Percentiles rank a stretch among this genome's conserved stretches.
These are phyloP conservation scores for Pinctada fucata DNA, from an alignment of 2,888 invertebrate species.

Conservation along the genomic window DNA sequence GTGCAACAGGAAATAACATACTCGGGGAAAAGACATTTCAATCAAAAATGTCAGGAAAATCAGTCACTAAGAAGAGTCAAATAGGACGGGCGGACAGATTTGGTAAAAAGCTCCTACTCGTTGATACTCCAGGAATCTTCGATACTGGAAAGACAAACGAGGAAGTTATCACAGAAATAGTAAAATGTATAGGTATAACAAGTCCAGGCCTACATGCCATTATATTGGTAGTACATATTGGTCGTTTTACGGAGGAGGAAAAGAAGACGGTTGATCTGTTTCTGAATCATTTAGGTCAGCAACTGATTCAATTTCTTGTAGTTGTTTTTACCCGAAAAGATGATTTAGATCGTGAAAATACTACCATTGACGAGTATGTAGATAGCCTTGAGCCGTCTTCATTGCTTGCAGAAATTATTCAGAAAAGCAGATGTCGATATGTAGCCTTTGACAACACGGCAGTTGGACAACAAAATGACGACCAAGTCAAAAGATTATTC, in stretches of 20 bases:
- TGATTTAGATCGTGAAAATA: slow-evolving; percentile 21
- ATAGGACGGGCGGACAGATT: not conserved
- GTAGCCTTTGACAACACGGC: slow-evolving; percentile 8
- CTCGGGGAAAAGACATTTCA: slow-evolving; percentile 31
- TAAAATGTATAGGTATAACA: slow-evolving; percentile 38
- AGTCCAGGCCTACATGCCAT: slow-evolving; percentile 44
- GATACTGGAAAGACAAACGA: slow-evolving; percentile 38
- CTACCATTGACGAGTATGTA: not conserved
- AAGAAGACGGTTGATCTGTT: slow-evolving; percentile 31
- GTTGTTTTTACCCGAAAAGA: slow-evolving; percentile 40
- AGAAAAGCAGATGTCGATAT: not conserved
- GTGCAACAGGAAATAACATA: slow-evolving; percentile 44
- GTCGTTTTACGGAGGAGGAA: slow-evolving; percentile 42
- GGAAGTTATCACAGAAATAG: slow-evolving; percentile 31
- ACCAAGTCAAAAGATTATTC: not conserved
- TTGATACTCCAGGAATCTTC: slow-evolving; percentile 48
- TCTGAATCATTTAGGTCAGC: slow-evolving; percentile 34
- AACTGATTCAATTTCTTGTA: slow-evolving; percentile 28
- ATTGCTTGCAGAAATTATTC: not conserved
- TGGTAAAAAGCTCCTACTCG: slow-evolving; percentile 24
- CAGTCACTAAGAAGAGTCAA: slow-evolving; percentile 36
- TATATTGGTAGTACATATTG: slow-evolving; percentile 30
- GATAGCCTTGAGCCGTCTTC: not conserved
- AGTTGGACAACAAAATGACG: not conserved
- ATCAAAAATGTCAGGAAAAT: slow-evolving; percentile 26